phyloP scores from a whole-genome alignment of 2,797 vertebrate species.

The Varecia variegata region DNA sequence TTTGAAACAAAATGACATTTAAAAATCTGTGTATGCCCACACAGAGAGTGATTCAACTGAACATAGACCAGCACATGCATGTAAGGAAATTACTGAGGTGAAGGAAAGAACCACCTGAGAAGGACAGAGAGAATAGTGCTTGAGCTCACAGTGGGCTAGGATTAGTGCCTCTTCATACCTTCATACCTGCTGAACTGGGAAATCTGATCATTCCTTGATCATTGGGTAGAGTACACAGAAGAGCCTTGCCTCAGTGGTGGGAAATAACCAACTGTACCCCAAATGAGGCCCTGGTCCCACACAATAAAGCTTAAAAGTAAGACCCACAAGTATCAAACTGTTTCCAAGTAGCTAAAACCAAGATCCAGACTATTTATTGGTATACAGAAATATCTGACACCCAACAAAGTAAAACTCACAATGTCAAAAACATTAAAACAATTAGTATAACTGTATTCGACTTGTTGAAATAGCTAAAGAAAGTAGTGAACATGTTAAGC shows the following conservation, averaged over 20 bases:
- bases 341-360: conserved; percentile 6
- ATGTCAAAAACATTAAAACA: not conserved
- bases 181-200: not conserved
- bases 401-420: not conserved
- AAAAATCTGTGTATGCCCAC: not conserved
- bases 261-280: not conserved
- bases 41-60: not conserved
- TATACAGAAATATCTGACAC: not conserved
- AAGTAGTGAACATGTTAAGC: not conserved
- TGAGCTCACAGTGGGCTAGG: not conserved
- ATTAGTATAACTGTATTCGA: not conserved
- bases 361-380: not conserved
- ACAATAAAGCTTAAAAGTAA: not conserved
- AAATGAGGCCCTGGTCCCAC: not conserved
- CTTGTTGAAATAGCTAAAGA: not conserved
- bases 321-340: not conserved
- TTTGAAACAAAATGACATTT: not conserved
- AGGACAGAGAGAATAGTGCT: not conserved
- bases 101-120: not conserved
- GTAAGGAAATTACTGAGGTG: not conserved
- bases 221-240: not conserved
- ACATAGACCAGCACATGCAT: not conserved
- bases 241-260: not conserved
- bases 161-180: not conserved
- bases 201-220: not conserved